Evolutionary conservation across 2,113 vertebrate species (phyloP), one percentile per base, ranked within the genome.

Genomic region (Alexandromys fortis): DNA sequence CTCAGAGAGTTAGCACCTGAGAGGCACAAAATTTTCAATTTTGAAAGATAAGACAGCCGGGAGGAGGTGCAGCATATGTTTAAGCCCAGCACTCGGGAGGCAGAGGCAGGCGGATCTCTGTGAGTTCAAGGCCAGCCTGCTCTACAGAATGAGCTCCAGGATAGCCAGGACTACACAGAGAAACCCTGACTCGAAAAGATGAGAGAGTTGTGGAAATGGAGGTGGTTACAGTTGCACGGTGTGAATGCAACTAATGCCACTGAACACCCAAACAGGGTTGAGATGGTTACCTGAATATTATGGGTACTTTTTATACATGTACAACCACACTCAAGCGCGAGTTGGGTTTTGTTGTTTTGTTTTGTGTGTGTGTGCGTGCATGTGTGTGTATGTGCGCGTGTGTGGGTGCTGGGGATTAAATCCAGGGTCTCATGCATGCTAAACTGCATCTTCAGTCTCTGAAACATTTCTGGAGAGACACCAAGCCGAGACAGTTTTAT

Each of bases 351-450:
- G 5, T 58, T 58, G 55, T 58, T 58, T 58, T 21, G 58, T 58
- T 58, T 58, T 58, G 55, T 58, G 1, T 58, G 55, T 12, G 19
- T 24, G 24, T n/a, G 38, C 1, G 26, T 12, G 42, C 11, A n/a
- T 0, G 45, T 7, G 30, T 14, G 28, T n/a, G 38, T 14, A 7
- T 7, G 10, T 1, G 2, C 16, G 26, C 24, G 52, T 7, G 49
- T 5, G 4, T 35, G 73, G 13, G 22, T 11, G 58, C 21, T 33
- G 2, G 42, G 26, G 17, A 86, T 68, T 47, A 42, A 35, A 30
- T 24, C 2, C 38, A 49, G 28, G 38, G 4, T 45, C 38, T 17
- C 61, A 14, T 22, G 21, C 26, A 87, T 47, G 38, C 82, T 85
- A 47, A 85, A 42, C 42, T 65, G 0, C 1, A 26, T 30, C 77